Evolutionary conservation across 2,113 vertebrate species (phyloP), one percentile per base, ranked within the genome.

Genomic region (Toxotes chatareus): DNA sequence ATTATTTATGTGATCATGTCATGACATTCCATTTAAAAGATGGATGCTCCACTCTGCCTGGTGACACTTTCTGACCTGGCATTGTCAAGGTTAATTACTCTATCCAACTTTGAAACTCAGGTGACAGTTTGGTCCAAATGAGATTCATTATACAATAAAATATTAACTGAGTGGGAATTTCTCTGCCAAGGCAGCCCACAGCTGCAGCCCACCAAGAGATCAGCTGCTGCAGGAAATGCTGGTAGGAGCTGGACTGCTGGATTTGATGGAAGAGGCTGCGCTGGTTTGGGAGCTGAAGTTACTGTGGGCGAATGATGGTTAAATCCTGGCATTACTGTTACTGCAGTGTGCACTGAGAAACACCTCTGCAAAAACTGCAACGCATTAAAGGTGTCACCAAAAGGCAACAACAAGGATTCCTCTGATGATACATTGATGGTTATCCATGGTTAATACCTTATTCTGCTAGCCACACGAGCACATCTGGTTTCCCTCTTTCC

Each of bases 121-220:
- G 0, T 86, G 77, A 84, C 80, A 84, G 44, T 86, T 71, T 38
- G 70, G 66, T 66, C 27, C 14, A 81, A 81, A 76, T 76, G 40
- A 88, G 80, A n/a, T 69, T 81, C 66, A 79, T 86, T 86, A 86
- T 76, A 64, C 44, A 51, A 86, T 88, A 19, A 84, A 86, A 81
- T 81, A 86, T 82, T 84, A 75, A 88, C 57, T 9, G 2, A 21
- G 63, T 31, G 70, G 83, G 80, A 69, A 31, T 85, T 85, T 59
- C 59, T 66, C 59, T 75, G 60, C 38, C 59, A 57, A 49, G 55
- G 34, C n/a, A 11, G 19, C 73, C 27, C 57, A 56, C 60, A 12
- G 27, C 42, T 10, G 59, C 44, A 36, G 38, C 19, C 27, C 14
- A 11, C 6, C 8, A 34, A 23, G 21, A 3, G 1, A 17, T 56